Evolutionary conservation across 30 jellyfish, hydroid and myxozoan genomes (phyloP).

Genomic region (Aurelia aurita): DNA sequence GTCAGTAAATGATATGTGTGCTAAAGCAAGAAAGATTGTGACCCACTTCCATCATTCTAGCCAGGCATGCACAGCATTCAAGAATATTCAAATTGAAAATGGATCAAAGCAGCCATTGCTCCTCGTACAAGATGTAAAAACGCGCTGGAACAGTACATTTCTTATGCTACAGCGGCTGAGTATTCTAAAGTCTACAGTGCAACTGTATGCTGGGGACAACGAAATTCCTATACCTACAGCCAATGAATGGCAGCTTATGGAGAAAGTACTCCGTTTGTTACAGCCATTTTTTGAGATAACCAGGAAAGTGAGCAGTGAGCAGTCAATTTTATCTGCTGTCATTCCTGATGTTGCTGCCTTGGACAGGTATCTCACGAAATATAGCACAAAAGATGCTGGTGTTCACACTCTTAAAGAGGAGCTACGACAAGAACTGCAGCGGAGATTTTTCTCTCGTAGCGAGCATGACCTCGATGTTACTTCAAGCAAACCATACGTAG

Average conservation of each 20-base stretch:
- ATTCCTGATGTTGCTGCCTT: conserved; percentile 58
- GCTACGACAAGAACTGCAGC: conserved; percentile 47
- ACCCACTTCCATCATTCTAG: conserved; percentile 75
- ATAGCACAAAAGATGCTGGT: conserved; percentile 54
- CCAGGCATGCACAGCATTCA: conserved; percentile 76
- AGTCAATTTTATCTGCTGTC: conserved; percentile 30
- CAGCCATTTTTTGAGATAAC: conserved; percentile 61
- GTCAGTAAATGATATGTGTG: conserved; percentile 67
- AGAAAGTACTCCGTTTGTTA: conserved; percentile 47
- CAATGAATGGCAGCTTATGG: conserved; percentile 69
- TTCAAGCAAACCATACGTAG: conserved; percentile 37
- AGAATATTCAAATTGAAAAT: conserved; percentile 70
- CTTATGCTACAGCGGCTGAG: conserved; percentile 56
- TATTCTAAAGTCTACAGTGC: conserved; percentile 20
- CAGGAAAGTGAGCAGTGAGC: conserved; percentile 48
- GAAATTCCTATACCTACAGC: conserved; percentile 64
- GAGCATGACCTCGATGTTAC: conserved; percentile 47
- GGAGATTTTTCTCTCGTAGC: conserved; percentile 36
- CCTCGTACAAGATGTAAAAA: conserved; percentile 30
- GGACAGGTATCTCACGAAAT: conserved; percentile 8
- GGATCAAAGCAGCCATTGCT: conserved; percentile 64
- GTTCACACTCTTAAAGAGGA: conserved; percentile 52
- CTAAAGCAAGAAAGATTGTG: conserved; percentile 59
- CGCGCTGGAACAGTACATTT: conserved; percentile 54
- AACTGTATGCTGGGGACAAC: conserved; percentile 57